Evolutionary conservation across 2,113 vertebrate genomes (phyloP).

Genomic region (Tyrannus savana): DNA sequence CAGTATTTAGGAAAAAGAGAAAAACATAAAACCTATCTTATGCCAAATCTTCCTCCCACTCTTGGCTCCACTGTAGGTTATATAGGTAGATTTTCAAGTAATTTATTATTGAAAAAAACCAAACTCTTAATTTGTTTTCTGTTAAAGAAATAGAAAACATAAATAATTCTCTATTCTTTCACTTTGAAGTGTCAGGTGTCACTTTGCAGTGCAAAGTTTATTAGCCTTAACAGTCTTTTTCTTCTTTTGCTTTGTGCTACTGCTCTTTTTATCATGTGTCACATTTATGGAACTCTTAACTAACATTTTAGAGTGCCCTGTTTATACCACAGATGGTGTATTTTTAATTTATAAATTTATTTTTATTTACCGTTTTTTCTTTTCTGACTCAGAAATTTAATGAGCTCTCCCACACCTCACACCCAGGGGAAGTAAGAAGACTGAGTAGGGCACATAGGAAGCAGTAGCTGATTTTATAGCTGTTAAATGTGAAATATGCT

Average conservation of each 20-base stretch:
- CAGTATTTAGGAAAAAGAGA: background rate
- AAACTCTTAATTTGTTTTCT: background rate
- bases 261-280: conserved; percentile 57
- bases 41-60: background rate
- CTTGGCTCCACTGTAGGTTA: background rate
- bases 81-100: background rate
- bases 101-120: background rate
- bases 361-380: conserved; percentile 31
- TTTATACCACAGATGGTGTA: conserved; percentile 19
- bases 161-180: conserved; percentile 1
- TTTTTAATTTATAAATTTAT: conserved; percentile 18
- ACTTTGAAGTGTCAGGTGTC: conserved; percentile 40
- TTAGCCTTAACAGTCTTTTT: conserved; percentile 3
- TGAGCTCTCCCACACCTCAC: background rate
- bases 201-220: conserved; percentile 22
- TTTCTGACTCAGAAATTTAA: conserved; percentile 12
- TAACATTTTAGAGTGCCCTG: background rate
- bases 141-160: background rate
- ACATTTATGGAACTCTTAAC: conserved; percentile 29
- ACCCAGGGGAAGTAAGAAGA: background rate
- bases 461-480: background rate
- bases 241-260: conserved; percentile 16
- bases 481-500: background rate
- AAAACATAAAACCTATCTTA: conserved; percentile 9
- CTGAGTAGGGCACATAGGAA: background rate